Evolutionary conservation across 2,888 invertebrate genomes (phyloP), one percentile per base, ranked within the genome.

Genomic region (Phortica magna): DNA sequence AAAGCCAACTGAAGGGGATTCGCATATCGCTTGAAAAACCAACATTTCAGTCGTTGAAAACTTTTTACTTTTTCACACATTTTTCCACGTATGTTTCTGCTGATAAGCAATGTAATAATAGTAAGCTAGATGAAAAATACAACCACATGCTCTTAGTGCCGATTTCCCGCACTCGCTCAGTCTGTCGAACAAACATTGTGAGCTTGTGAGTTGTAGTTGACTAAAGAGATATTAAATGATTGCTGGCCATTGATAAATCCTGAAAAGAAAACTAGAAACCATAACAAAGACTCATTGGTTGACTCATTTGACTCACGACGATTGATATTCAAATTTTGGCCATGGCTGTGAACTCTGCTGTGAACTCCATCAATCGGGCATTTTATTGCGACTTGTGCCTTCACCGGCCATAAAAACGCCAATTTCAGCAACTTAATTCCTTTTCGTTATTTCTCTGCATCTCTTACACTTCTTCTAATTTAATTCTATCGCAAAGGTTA

Each of bases 111-210:
- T 31, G 59, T 12, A 71, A 43, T 76, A 65, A 17, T 64, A 72
- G 70, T 72, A 77, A 72, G 74, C n/a, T n/a, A n/a, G 88, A 88
- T 88, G 87, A 88, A 87, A 85, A 81, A 78, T 75, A 67, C 76
- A 74, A 88, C 85, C 88, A 81, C 88, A 87, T 83, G 85, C 85
- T 85, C 87, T 88, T 84, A 87, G 83, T 85, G 84, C 85, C 87
- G 88, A 87, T 80, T 85, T 88, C n/a, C n/a, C n/a, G n/a, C n/a
- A n/a, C n/a, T 87, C 87, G 88, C 83, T 81, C 88, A 87, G 85
- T 80, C 88, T 80, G 85, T 87, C 85, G 85, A 84, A 88, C 88
- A 87, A 87, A 85, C 85, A 88, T 85, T 79, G 88, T 87, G 88
- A 87, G 85, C 85, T 88, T 87, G 88, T 87, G 88, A 85, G 85